Evolutionary conservation across 2,888 invertebrate species (phyloP), one percentile per base, ranked within the genome.

Genomic region (Megamerina dolium): DNA sequence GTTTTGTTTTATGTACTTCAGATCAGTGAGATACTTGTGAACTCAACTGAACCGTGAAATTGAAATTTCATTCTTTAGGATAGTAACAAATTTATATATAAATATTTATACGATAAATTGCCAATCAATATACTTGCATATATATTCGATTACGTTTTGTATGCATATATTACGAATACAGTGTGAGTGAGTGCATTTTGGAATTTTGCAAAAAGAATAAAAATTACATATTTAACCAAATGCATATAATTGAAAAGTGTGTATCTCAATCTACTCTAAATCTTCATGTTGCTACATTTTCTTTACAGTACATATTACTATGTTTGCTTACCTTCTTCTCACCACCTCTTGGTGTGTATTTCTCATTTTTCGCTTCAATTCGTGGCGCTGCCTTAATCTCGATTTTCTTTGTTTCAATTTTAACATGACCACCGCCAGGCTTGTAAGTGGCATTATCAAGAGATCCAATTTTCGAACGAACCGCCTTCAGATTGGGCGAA

Each of bases 381-480:
- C 86, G 87, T 4, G 93, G 84, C 42, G 85, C 81, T 1, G 86
- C 86, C 61, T 85, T 84, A 55, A 87, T 86, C 60, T 90, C 88
- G 33, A 92, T 74, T 73, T 91, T 91, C 61, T 86, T 83, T 57
- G 82, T 83, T 70, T 91, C 90, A 54, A 93, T 90, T 73, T 87
- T 90, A 16, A 92, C 77, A 60, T 89, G 82, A 39, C 90, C 90
- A 46, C 90, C 90, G 19, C 90, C 90, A 1, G 92, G 92, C 68
- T 84, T 90, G 72, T 93, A 86, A 48, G 83, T 84, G 20, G 90
- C 77, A 70, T 93, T 93, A n/a, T 88, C 84, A 66, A 93, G 72
- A 3, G 92, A 93, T 14, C 92, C 92, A 58, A 93, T 90, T 76
- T 92, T 93, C 18, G 92, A 92, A 68, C 82, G 84, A n/a, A 90